Percentiles rank a stretch among this genome's conserved stretches.
Conservation (phyloP, 2,888 invertebrate genomes). For the Nomada ferruginata region DNA sequence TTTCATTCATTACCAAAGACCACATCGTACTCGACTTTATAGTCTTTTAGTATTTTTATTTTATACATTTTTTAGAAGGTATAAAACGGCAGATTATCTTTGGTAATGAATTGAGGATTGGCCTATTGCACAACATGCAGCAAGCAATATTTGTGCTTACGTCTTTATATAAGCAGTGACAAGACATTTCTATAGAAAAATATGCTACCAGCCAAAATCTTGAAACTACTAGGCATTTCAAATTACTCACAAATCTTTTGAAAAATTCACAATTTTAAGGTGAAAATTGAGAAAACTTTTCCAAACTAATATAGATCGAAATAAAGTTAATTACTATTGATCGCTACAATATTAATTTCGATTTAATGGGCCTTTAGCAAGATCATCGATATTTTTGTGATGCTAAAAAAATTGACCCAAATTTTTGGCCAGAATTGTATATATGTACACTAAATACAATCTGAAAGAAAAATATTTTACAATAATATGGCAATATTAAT, state of each 20-base stretch:
- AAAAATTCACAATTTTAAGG: too few species aligned
- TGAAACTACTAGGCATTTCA: too few species aligned
- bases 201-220: background rate
- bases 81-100: constrained; percentile 30
- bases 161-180: constrained; percentile 23
- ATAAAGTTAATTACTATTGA: too few species aligned
- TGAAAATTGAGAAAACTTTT: too few species aligned
- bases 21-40: background rate
- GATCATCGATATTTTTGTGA: too few species aligned
- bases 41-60: background rate
- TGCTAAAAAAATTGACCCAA: too few species aligned
- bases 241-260: too few species aligned
- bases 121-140: constrained; percentile 65
- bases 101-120: constrained; percentile 57
- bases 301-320: too few species aligned
- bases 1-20: constrained; percentile 61
- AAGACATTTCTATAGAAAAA: constrained; percentile 24
- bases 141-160: constrained; percentile 35
- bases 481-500: background rate
- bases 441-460: constrained; percentile 1
- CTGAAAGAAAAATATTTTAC: constrained; percentile 2
- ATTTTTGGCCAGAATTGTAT: too few species aligned
- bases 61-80: background rate
- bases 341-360: too few species aligned
- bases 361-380: too few species aligned